A percentile compares a stretch with the other conserved stretches of the same genome.
Conservation (phyloP, 2,113 vertebrate species). For the Genyomyrus donnyi region DNA sequence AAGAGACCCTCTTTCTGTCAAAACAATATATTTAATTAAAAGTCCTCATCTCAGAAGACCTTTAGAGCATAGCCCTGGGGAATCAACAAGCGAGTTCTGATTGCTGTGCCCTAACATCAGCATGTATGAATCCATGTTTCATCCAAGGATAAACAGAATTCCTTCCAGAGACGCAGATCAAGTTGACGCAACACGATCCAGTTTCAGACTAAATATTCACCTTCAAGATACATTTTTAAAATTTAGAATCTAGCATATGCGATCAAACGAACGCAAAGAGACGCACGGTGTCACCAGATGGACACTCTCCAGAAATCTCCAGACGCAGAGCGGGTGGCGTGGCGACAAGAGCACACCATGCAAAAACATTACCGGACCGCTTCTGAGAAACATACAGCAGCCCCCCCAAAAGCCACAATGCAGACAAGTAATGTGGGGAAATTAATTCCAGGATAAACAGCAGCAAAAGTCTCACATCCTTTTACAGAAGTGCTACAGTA, state of each 20-base stretch:
- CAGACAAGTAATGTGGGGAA: neutral
- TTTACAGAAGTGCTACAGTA: neutral
- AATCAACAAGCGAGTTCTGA: neutral
- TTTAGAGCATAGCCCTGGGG: neutral
- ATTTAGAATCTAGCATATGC: neutral
- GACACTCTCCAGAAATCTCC: neutral
- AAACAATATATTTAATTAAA: constrained; percentile 6
- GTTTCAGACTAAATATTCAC: neutral
- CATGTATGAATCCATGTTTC: neutral
- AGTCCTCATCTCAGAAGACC: neutral
- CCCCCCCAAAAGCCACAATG: neutral
- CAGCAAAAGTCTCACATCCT: neutral
- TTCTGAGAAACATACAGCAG: neutral
- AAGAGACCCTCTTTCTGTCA: neutral
- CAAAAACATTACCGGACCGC: neutral
- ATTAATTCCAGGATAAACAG: neutral
- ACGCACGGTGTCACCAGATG: neutral
- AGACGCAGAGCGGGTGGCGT: neutral
- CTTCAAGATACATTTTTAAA: neutral
- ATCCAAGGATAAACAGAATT: neutral
- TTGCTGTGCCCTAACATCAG: neutral
- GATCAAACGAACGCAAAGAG: neutral
- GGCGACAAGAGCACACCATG: neutral
- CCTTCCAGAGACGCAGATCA: neutral
- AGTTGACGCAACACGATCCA: neutral